Conservation (phyloP, 1,140 invertebrate genomes). For the Lepidurus packardi region DNA sequence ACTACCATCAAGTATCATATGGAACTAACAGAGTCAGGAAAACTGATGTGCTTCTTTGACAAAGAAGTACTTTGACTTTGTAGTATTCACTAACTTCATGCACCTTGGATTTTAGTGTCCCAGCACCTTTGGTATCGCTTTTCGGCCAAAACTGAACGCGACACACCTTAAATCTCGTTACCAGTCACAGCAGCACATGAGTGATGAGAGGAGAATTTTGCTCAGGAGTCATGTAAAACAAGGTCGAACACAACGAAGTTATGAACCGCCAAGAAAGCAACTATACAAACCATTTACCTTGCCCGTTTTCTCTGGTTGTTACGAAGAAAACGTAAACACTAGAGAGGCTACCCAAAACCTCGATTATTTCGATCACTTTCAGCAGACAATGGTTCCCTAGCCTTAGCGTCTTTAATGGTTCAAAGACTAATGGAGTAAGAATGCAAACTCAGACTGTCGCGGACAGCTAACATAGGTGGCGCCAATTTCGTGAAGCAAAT, state of each 20-base stretch:
- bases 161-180: constrained; percentile 1
- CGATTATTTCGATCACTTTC: background rate
- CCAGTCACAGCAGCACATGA: background rate
- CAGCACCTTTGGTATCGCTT: background rate
- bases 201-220: background rate
- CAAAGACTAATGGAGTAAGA: background rate
- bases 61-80: background rate
- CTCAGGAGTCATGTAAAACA: constrained; percentile 11
- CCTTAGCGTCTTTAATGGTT: background rate
- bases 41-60: background rate
- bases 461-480: no score
- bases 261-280: constrained; percentile 14
- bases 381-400: background rate
- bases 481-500: no score
- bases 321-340: constrained; percentile 11
- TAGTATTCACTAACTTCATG: background rate
- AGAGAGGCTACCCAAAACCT: background rate
- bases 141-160: background rate
- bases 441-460: no score
- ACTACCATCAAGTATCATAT: no score
- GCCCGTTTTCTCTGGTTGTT: background rate
- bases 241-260: constrained; percentile 5
- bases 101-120: background rate
- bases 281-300: constrained; percentile 22
- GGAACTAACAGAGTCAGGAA: no score